These are phyloP conservation scores for Neomonachus schauinslandi DNA, from an alignment of 2,113 vertebrate species.

Conservation along the genomic window DNA sequence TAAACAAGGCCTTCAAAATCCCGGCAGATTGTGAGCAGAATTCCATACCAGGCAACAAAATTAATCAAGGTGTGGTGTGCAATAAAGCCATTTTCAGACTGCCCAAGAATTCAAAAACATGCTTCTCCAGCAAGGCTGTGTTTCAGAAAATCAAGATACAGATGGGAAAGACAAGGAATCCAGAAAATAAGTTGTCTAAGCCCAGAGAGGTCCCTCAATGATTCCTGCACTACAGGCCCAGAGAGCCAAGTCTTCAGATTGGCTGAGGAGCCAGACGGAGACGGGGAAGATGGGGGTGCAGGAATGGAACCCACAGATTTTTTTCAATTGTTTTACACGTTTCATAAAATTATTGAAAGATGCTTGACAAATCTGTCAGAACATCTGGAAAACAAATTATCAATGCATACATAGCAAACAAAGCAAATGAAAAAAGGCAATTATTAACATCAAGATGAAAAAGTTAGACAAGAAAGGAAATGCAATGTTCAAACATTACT, in stretches of 20 bases:
- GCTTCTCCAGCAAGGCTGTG: not conserved
- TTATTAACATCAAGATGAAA: constrained; percentile 9
- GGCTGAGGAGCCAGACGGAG: not conserved
- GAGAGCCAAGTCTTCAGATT: not conserved
- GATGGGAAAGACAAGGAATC: not conserved
- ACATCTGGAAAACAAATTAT: constrained; percentile 17
- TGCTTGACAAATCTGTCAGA: not conserved
- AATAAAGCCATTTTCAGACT: not conserved
- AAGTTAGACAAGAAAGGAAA: not conserved
- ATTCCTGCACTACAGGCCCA: not conserved
- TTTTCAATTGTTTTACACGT: not conserved
- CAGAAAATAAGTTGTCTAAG: not conserved
- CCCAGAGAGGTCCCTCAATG: not conserved
- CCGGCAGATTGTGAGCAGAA: not conserved
- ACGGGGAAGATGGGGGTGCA: not conserved
- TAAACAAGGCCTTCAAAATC: not conserved
- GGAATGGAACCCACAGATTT: not conserved
- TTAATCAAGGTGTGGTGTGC: not conserved
- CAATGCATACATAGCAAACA: not conserved
- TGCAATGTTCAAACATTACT: not conserved
- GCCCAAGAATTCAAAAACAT: not conserved
- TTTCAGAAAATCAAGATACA: not conserved
- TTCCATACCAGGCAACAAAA: not conserved
- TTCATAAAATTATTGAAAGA: not conserved
- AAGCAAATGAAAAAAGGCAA: not conserved